Evolutionary conservation across 2,888 invertebrate genomes (phyloP), one percentile per base, ranked within the genome.

Genomic region (Drosophila pseudotalamancana): DNA sequence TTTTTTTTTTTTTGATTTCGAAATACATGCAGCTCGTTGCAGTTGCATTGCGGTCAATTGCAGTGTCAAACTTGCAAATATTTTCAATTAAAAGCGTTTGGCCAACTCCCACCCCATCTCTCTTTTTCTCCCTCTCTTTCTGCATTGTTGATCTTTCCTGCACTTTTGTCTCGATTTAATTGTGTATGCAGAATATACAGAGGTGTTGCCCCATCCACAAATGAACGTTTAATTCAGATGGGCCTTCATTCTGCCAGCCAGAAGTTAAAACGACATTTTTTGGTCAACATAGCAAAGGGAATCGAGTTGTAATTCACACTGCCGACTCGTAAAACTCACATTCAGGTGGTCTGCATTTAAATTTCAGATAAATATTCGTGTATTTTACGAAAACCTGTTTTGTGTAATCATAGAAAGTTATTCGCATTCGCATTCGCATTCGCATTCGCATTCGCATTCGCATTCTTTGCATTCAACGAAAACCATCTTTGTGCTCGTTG

Each of bases 11-110:
- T 21, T 45, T 23, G 9, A 48, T 67, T 67, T 64, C 57, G 16
- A 56, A 77, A 63, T 70, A 48, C 39, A 23, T 48, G 53, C 55
- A 57, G 40, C 32, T 60, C 34, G 51, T 34, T 70, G 65, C 68
- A 74, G 63, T 60, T 61, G 60, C 29, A 61, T 60, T 81, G 81
- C 74, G 81, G 81, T 81, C 79, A 77, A 63, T 77, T 43, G 76
- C 79, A 76, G 79, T 81, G 79, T 73, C 81, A 79, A 82, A 79
- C 71, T 76, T 66, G 71, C 59, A 85, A 81, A 82, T 82, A 85
- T 79, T 81, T 85, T 81, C 86, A 81, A 81, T 85, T 81, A 82
- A 81, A 81, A 71, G 65, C 67, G 40, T 70, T 71, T 71, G 57
- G 59, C 25, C 19, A 19, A 0, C 46, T 31, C 51, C 29, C 56